Percentiles rank a stretch among this genome's conserved stretches.
Evolutionary conservation across 2,888 invertebrate genomes (phyloP).

Genomic region (Spicauda simplicius): DNA sequence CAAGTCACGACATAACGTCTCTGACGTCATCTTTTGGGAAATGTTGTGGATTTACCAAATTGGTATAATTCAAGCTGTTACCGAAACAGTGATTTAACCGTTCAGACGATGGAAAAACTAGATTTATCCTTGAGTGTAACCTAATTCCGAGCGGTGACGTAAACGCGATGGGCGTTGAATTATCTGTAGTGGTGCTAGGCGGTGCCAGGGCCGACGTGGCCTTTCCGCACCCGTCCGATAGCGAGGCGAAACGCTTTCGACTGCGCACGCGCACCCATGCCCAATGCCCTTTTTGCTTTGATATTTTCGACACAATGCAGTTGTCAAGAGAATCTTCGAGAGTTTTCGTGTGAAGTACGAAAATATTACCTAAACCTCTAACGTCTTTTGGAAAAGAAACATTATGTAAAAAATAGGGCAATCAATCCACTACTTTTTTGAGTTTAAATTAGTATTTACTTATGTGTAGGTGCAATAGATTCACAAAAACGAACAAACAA

Average conservation of each 20-base stretch:
- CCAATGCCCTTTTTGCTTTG: background rate
- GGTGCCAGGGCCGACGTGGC: slow-evolving; percentile 66
- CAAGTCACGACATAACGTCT: slow-evolving; percentile 12
- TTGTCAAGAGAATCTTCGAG: no score
- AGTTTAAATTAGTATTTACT: no score
- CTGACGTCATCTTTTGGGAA: background rate
- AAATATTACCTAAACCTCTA: no score
- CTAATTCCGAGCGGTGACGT: slow-evolving; percentile 45
- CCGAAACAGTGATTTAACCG: background rate
- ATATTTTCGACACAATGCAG: no score
- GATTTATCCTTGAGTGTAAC: slow-evolving; percentile 45
- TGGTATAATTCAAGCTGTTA: background rate
- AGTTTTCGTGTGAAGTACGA: no score
- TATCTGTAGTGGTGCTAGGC: slow-evolving; percentile 68
- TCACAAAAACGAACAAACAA: no score
- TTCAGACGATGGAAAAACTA: slow-evolving; percentile 39
- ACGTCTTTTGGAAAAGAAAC: no score
- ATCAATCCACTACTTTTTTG: no score
- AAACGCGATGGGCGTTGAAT: slow-evolving; percentile 62
- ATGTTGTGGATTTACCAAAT: background rate
- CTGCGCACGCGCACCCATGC: slow-evolving; percentile 58
- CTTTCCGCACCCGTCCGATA: slow-evolving; percentile 68
- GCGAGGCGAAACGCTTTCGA: slow-evolving; percentile 54
- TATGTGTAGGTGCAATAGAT: no score
- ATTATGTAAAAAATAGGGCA: no score